Evolutionary conservation across 2,797 vertebrate genomes (phyloP), one percentile per base, ranked within the genome.

Genomic region (Lycodopsis pacificus): DNA sequence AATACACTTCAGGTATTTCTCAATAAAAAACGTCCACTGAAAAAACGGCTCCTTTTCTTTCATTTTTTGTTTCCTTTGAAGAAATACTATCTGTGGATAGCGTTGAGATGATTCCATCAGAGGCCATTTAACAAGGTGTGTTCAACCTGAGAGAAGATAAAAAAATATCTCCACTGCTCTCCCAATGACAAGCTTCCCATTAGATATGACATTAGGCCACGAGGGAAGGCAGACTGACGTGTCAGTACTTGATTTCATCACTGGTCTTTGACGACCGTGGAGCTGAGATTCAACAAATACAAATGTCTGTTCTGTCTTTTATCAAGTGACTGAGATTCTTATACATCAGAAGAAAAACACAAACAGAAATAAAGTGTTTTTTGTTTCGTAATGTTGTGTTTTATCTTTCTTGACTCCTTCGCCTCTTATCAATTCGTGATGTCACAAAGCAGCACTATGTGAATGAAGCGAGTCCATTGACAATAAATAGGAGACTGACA

Each of bases 171-270:
- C 67, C 74, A 10, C 42, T 58, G 68, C 46, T 71, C 77, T 53
- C 84, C 63, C 69, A 74, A 77, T 84, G 81, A 71, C 76, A 27
- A 30, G 59, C 63, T 69, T 57, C 79, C 38, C 4, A 19, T 73
- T 48, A 68, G 76, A 81, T 77, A 76, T 72, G 85, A 84, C 80
- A 79, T 81, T 46, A 64, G 73, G 76, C 76, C 73, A 67, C 27
- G 38, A 66, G 79, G 82, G 85, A 92, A 49, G 80, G 82, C 88
- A 88, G 87, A 94, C 93, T 95, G 95, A 96, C 95, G 95, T 96
- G 95, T 95, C 95, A 94, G 74, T 93, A 70, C 89, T 70, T 77
- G 89, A 93, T 95, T 95, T 93, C 93, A 90, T 94, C 91, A 92
- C 73, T 7, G 1, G 72, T 32, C 67, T n/a, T n/a, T 30, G 36